Base-by-base conservation (phyloP, 1,140 invertebrate species). In the Drosophila pachea region DNA sequence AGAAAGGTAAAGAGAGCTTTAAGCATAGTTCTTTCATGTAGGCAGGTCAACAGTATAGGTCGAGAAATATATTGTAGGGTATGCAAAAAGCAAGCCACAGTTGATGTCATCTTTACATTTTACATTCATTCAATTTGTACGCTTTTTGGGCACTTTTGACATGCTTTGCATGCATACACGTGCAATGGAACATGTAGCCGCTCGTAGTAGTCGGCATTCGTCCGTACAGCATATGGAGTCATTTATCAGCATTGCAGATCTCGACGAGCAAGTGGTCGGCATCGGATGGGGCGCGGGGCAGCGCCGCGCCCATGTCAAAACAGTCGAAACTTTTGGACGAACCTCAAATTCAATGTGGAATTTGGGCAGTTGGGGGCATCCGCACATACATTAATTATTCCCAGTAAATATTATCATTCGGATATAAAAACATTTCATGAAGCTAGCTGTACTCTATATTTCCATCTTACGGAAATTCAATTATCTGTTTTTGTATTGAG, bases 241-340 rank as follows among this genome's bases (percentile, higher is more conserved):
- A 61, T 45, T 9, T 64, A 14, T 22, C 50, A 55, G 45, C 43
- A 29, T 32, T 35, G 50, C 16, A 73, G 54, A 63, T 63, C 52
- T 55, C 47, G 36, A 29, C 68, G 65, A 42, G 31, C 11, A 29
- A 65, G 70, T 58, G 35, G 29, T 60, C 12, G 35, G 47, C 42
- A 65, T 63, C 59, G 50, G 42, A 50, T 50, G 49, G 22, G 29
- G 2, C 22, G 7, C 32, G 11, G 16, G 42, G 42, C 11, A 36
- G 38, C 54, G 70, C 59, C 70, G 43, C 54, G 60, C 66, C 66
- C 66, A 69, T 64, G 66, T 54, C 22, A 22, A 22, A 22, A 3
- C 22, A 1, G 22, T 22, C 22, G 22, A 22, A 22, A 22, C 22
- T 22, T 22, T 22, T 22, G 42, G 31, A 0, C 40, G 14, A 14